A percentile compares a stretch with the other conserved stretches of the same genome.
These are phyloP conservation scores for Xestoiulus laeticollis DNA, from an alignment of 2,888 invertebrate species.

Conservation along the genomic window DNA sequence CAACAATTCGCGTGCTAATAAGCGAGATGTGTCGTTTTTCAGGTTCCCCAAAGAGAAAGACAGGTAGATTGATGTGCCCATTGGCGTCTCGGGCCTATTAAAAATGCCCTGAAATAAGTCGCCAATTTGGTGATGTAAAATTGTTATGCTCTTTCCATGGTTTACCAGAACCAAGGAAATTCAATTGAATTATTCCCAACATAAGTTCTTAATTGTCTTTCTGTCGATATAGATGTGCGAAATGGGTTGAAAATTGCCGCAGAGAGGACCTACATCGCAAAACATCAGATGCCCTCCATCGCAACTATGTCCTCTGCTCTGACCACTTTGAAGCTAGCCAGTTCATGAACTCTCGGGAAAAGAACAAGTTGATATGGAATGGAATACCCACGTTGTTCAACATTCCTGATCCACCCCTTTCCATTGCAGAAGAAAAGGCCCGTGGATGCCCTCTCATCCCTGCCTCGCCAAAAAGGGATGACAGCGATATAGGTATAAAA, in stretches of 20 bases:
- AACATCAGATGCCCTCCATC: background rate
- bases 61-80: background rate
- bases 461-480: background rate
- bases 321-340: constrained; percentile 46
- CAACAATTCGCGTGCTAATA: constrained; percentile 31
- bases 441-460: background rate
- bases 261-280: background rate
- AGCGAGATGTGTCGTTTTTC: constrained; percentile 36
- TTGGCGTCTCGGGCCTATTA: background rate
- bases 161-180: no score
- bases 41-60: constrained; percentile 49
- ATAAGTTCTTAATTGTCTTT: background rate
- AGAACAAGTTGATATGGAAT: constrained; percentile 44
- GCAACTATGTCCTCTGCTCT: constrained; percentile 31
- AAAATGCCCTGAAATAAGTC: background rate
- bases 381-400: constrained; percentile 48
- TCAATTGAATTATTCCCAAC: background rate
- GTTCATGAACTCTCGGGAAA: constrained; percentile 36
- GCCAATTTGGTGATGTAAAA: background rate
- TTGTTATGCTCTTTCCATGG: background rate
- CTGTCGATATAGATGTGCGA: background rate
- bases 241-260: constrained; percentile 49
- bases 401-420: background rate
- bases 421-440: constrained; percentile 24
- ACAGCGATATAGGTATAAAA: background rate